phyloP scores from a whole-genome alignment of 2,113 vertebrate genomes.

The Barbus barbus region DNA sequence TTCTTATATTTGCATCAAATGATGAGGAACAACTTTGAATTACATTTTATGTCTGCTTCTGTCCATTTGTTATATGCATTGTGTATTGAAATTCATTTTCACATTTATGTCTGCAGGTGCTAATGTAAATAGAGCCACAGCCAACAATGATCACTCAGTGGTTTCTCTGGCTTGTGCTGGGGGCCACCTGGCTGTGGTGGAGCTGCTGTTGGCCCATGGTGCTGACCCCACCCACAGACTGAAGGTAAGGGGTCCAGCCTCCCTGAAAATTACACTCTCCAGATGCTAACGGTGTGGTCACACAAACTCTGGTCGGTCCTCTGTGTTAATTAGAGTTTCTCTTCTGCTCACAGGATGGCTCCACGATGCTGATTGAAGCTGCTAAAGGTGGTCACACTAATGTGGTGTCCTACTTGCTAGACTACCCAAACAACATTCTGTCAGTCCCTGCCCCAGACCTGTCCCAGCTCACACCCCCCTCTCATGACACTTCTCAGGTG shows the following conservation, averaged over 20 bases:
- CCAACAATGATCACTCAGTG: constrained; percentile 99
- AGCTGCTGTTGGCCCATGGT: constrained; percentile 94
- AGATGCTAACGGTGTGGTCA: neutral
- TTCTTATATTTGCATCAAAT: neutral
- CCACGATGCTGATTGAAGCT: constrained; percentile 99
- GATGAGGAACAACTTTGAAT: neutral
- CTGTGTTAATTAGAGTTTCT: neutral
- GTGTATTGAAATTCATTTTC: neutral
- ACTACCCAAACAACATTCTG: constrained; percentile 97
- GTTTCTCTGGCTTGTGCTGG: constrained; percentile 97
- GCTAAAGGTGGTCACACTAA: constrained; percentile 99
- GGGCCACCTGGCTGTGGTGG: constrained; percentile 95
- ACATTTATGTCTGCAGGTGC: constrained; percentile 80
- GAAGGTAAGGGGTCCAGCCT: constrained; percentile 80
- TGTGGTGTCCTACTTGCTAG: constrained; percentile 97
- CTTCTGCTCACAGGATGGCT: constrained; percentile 85
- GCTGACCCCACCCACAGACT: constrained; percentile 98
- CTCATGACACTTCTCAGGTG: constrained; percentile 98
- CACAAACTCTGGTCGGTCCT: neutral
- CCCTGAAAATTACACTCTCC: neutral
- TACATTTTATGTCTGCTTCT: neutral
- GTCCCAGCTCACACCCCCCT: constrained; percentile 92
- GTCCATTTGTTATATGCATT: neutral
- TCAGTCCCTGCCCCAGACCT: constrained; percentile 90
- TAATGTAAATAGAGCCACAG: constrained; percentile 96